Evolutionary conservation across 92 coral and sea anemone genomes (phyloP).

Genomic region (Plumapathes pennacea): DNA sequence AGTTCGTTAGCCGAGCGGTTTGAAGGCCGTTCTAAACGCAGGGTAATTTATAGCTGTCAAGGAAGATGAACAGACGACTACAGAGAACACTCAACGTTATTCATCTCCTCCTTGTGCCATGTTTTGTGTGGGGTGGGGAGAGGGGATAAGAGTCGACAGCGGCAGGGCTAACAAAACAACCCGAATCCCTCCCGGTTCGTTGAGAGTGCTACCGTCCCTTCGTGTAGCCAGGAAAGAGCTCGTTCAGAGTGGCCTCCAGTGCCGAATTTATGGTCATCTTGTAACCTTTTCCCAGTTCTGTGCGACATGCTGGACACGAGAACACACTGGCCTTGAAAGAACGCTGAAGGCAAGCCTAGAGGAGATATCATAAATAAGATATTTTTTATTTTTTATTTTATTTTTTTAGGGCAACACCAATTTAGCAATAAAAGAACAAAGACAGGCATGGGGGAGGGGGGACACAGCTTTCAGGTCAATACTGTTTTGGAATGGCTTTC

Average conservation of each 20-base stretch:
- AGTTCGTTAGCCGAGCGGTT: too few relatives aligned
- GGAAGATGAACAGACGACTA: too few relatives aligned
- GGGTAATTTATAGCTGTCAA: too few relatives aligned
- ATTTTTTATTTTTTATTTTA: not conserved
- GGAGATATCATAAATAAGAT: not conserved
- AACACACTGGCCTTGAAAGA: slow-evolving; percentile 94
- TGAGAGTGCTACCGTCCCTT: slow-evolving; percentile 75
- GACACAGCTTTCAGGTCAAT: not conserved
- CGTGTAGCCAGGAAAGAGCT: slow-evolving; percentile 92
- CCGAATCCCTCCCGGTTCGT: too few relatives aligned
- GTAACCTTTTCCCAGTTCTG: slow-evolving; percentile 84
- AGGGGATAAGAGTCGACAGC: too few relatives aligned
- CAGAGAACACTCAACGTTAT: too few relatives aligned
- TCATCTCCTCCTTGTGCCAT: too few relatives aligned
- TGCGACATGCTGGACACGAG: slow-evolving; percentile 88
- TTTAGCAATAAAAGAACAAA: not conserved
- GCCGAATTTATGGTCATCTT: slow-evolving; percentile 66
- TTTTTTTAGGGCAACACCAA: not conserved
- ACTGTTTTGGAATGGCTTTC: too few relatives aligned
- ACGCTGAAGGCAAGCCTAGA: slow-evolving; percentile 81
- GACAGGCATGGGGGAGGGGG: not conserved
- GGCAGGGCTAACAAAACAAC: too few relatives aligned
- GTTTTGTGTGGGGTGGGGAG: too few relatives aligned
- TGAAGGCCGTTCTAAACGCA: too few relatives aligned
- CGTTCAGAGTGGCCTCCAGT: slow-evolving; percentile 74